These are phyloP conservation scores for Xiphophorus maculatus DNA, from an alignment of 2,113 vertebrate genomes.

Conservation along the genomic window DNA sequence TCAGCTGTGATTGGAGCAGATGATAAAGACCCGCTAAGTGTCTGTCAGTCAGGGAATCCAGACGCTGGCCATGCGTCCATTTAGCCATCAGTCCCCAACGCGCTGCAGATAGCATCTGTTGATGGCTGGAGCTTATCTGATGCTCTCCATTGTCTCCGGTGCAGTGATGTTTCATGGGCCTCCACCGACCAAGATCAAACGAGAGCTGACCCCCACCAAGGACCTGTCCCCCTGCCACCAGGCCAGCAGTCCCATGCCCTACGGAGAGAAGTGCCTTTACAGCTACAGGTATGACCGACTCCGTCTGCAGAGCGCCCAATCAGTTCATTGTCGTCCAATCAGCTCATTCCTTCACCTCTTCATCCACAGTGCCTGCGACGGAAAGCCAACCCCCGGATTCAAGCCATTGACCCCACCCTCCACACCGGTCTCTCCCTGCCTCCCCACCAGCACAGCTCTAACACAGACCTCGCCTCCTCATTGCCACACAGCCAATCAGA, in stretches of 20 bases:
- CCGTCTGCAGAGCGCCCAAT: rapidly evolving
- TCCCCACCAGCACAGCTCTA: constrained; percentile 61
- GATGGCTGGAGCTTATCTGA: constrained; percentile 64
- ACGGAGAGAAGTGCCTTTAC: constrained; percentile 99
- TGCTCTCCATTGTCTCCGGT: constrained; percentile 23
- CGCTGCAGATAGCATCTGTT: constrained; percentile 70
- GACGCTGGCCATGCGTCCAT: constrained; percentile 54
- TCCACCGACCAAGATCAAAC: constrained; percentile 93
- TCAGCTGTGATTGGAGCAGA: constrained; percentile 42
- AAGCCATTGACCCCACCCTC: constrained; percentile 94
- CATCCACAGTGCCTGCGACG: constrained; percentile 91
- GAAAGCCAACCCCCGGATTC: constrained; percentile 89
- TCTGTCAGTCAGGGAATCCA: constrained; percentile 54
- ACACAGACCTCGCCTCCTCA: constrained; percentile 70
- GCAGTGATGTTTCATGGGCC: constrained; percentile 96
- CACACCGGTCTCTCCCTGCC: constrained; percentile 85
- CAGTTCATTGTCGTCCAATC: too few relatives aligned
- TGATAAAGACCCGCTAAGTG: constrained; percentile 74
- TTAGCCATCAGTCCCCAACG: constrained; percentile 58
- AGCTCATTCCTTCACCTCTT: too few relatives aligned
- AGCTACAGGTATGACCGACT: constrained; percentile 88
- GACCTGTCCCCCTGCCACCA: constrained; percentile 91
- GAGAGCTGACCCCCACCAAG: constrained; percentile 90
- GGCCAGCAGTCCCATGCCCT: constrained; percentile 88
- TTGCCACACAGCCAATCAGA: constrained; percentile 66